These are phyloP conservation scores for Meta bourneti DNA, from an alignment of 2,888 invertebrate genomes.

Conservation along the genomic window DNA sequence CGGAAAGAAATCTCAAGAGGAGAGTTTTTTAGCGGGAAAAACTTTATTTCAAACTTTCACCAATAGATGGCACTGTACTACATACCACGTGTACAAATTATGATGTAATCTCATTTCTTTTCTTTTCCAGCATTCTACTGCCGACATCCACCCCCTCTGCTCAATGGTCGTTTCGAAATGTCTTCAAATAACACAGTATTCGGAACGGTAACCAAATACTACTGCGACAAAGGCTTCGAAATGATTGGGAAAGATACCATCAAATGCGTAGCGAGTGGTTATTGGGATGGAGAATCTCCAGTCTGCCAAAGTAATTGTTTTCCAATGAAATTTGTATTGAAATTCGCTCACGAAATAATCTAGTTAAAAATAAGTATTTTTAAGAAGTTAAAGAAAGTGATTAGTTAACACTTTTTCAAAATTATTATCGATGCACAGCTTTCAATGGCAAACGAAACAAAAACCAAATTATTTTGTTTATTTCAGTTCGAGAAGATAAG, in stretches of 20 bases:
- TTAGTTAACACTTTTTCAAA: background rate
- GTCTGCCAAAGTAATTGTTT: conserved; percentile 83
- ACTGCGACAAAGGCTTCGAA: conserved; percentile 86
- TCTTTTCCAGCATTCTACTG: conserved; percentile 85
- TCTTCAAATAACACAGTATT: conserved; percentile 81
- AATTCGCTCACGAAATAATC: too few species aligned
- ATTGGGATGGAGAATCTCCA: conserved; percentile 89
- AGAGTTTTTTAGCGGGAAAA: too few species aligned
- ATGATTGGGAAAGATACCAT: conserved; percentile 86
- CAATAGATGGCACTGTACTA: too few species aligned
- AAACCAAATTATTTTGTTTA: background rate
- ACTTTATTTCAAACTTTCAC: too few species aligned
- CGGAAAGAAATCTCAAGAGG: too few species aligned
- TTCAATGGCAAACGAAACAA: background rate
- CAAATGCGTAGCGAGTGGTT: conserved; percentile 88
- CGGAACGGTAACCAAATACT: conserved; percentile 88
- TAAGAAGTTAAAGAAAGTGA: too few species aligned
- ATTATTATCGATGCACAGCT: background rate
- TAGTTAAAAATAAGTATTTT: too few species aligned
- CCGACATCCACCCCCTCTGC: conserved; percentile 85
- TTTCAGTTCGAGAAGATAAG: conserved; percentile 42
- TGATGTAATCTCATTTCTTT: background rate
- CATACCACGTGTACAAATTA: too few species aligned
- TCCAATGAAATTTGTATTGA: too few species aligned
- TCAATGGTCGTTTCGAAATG: conserved; percentile 82